These are phyloP conservation scores for Drosophila santomea DNA, from an alignment of 1,140 invertebrate genomes.

Conservation along the genomic window DNA sequence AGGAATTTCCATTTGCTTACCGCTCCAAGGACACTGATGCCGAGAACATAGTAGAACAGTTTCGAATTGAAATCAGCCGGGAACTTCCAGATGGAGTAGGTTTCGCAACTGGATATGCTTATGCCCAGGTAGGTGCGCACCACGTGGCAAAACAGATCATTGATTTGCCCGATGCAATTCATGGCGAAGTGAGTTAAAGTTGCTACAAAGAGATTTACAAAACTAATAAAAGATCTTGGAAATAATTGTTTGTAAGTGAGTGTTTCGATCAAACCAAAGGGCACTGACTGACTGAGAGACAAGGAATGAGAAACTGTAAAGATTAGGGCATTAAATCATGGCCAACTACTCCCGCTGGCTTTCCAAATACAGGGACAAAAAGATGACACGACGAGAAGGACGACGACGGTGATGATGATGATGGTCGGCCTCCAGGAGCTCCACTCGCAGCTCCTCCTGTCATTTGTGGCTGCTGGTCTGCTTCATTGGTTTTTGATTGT, in stretches of 20 bases:
- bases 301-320: neutral
- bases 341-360: slow-evolving; percentile 15
- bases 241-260: neutral
- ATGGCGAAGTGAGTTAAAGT: neutral
- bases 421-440: neutral
- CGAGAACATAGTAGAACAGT: too few relatives aligned
- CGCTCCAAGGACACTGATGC: too few relatives aligned
- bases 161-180: neutral
- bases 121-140: neutral
- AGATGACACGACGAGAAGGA: slow-evolving; percentile 19
- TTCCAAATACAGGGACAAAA: slow-evolving; percentile 32
- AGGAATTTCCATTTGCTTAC: too few relatives aligned
- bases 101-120: neutral
- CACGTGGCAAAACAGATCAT: too few relatives aligned
- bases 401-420: slow-evolving; percentile 24
- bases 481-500: slow-evolving; percentile 80
- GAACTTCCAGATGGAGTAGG: too few relatives aligned
- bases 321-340: slow-evolving; percentile 30
- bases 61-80: too few relatives aligned
- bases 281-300: too few relatives aligned
- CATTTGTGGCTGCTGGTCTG: slow-evolving; percentile 77
- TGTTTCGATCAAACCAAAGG: neutral
- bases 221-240: neutral
- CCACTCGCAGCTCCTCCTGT: slow-evolving; percentile 38
- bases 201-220: neutral